Base-by-base conservation (phyloP, 2,888 invertebrate species). In the Drosophila helvetica region DNA sequence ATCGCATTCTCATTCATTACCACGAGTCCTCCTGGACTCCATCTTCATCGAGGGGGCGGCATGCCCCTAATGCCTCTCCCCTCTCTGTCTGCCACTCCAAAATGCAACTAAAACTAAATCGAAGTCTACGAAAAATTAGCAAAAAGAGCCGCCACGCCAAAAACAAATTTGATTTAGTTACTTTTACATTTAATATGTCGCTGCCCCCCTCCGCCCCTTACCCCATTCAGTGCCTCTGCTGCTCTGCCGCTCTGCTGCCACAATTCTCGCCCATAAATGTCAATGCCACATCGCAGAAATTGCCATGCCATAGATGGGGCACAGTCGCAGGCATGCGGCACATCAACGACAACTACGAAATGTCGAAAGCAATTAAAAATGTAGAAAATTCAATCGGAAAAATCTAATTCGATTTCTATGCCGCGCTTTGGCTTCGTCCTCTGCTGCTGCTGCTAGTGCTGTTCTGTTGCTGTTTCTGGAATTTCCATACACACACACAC, bases 351-450 rank as follows among this genome's bases (percentile, higher is more conserved):
- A 85, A 86, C 82, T 85, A 38, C 82, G 78, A 86, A 86, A 86
- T 66, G 87, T 85, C 84, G 88, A 90, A 90, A 90, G 90, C 90
- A 90, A 90, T 90, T 90, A 90, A 90, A 90, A 90, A 90, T 90
- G 88, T 88, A 90, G 90, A 90, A 90, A 90, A 90, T 90, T 90
- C 90, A 90, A 90, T 90, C 89, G 90, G 90, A 90, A 90, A 90
- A 88, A 90, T 90, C 90, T 90, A 90, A 90, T 90, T 90, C 90
- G 88, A 90, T 90, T 90, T 88, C 83, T 83, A 81, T 83, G 83
- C 82, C 80, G 82, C 79, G 83, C 79, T 77, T 85, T 76, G 78
- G 65, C 81, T 71, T 75, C 71, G 74, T 57, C 67, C 61, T 63
- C 70, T 43, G 43, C 38, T 33, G 73, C 61, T 61, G 48, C 61